Base-by-base conservation (phyloP, 2,113 vertebrate genomes). In the Hylia prasina region DNA sequence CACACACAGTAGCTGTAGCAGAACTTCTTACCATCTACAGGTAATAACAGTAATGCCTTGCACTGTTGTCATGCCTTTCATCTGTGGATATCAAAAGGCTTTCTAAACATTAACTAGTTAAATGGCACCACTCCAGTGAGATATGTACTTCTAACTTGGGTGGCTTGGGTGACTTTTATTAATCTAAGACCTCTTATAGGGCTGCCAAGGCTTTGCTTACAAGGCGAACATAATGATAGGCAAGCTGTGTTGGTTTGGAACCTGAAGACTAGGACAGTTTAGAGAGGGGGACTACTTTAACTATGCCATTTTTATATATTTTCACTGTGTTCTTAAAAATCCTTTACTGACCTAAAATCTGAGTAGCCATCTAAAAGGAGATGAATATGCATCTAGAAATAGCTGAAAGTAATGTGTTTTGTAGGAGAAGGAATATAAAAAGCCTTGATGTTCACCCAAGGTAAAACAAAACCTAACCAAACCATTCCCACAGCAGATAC, bases 21-120 rank as follows among this genome's bases (percentile, higher is more conserved):
- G 13, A 81, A 61, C 40, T 80, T 87, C 50, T 78, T 63, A 53
- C 54, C 25, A 54, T 66, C 54, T 70, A 21, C 54, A 82, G 68
- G n/a, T 90, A 91, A 78, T 78, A 93, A 57, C 37, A 84, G 14
- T 53, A 75, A 72, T 54, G 53, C 51, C 58, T 77, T 33, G 2
- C 23, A 65, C 47, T 69, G n/a, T 63, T 76, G 76, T n/a, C 53
- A 15, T 37, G 40, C 35, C 72, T 83, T 91, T 96, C 50, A 90
- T 80, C 79, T 88, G 39, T 30, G 33, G 47, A 63, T 94, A 93
- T 88, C 85, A 88, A 88, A 90, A 96, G 24, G 27, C 47, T 91
- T 90, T 94, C 82, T 91, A 88, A 94, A 66, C 23, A 90, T 72
- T 77, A 90, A 35, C 78, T 77, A 66, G 50, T 80, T 91, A 95